Evolutionary conservation across 1,140 invertebrate species (phyloP).

Genomic region (Zophobas morio): DNA sequence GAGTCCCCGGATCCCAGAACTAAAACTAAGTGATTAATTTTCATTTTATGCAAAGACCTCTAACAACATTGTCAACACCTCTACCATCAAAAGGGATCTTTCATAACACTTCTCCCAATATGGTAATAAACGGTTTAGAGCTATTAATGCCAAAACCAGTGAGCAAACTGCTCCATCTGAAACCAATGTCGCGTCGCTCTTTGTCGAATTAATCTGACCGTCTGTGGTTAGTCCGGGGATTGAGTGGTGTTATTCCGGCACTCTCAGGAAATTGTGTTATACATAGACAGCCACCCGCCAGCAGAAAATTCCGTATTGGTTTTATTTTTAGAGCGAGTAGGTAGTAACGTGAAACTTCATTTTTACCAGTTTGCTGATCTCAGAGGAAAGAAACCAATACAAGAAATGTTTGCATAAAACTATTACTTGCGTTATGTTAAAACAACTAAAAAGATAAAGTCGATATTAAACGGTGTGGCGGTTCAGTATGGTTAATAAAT

Average conservation of each 20-base stretch:
- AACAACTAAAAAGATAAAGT: too few species aligned
- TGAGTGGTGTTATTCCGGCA: conserved; percentile 29
- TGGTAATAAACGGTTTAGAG: not conserved
- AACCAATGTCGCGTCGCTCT: conserved; percentile 15
- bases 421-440: too few species aligned
- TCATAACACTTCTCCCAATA: not conserved
- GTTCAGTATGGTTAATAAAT: too few species aligned
- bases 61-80: not conserved
- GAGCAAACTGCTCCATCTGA: conserved; percentile 2
- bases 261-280: conserved; percentile 22
- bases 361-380: too few species aligned
- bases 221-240: conserved; percentile 20
- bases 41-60: not conserved
- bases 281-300: conserved; percentile 16
- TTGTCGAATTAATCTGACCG: conserved; percentile 11
- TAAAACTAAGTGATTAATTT: not conserved
- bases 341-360: too few species aligned
- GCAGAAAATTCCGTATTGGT: conserved; percentile 5
- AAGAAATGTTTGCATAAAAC: too few species aligned
- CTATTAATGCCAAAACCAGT: not conserved
- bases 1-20: too few species aligned
- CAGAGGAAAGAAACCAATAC: too few species aligned
- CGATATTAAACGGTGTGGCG: too few species aligned
- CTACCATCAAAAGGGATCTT: not conserved
- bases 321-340: conserved; percentile 11